A percentile compares a stretch with the other conserved stretches of the same genome.
Evolutionary conservation across 2,797 vertebrate genomes (phyloP).

Genomic region (Rhinoraja longicauda): DNA sequence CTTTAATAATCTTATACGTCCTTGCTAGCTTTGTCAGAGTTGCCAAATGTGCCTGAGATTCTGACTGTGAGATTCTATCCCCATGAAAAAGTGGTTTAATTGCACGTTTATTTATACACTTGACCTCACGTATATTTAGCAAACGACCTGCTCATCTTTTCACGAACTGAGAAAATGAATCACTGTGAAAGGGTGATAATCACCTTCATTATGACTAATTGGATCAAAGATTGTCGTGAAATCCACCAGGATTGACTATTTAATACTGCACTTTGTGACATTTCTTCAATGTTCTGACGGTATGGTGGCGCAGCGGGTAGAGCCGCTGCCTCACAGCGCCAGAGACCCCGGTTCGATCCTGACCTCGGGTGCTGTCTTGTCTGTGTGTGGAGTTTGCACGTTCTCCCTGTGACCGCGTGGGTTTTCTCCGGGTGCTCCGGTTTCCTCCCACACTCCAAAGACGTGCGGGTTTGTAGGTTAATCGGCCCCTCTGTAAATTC

Average conservation of each 20-base stretch:
- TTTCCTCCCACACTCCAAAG: too few relatives aligned
- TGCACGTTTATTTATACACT: background rate
- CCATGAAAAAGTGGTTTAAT: background rate
- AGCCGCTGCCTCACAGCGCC: too few relatives aligned
- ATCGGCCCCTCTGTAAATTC: too few relatives aligned
- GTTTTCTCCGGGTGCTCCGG: too few relatives aligned
- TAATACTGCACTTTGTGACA: background rate
- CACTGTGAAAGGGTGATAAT: background rate
- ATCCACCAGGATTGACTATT: background rate
- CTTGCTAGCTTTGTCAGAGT: background rate
- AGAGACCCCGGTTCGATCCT: too few relatives aligned
- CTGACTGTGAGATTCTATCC: background rate
- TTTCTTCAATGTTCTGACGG: too few relatives aligned
- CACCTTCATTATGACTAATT: background rate
- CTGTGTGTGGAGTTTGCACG: too few relatives aligned
- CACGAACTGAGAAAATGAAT: background rate
- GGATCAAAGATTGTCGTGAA: background rate
- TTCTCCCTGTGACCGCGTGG: too few relatives aligned
- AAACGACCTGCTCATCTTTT: background rate
- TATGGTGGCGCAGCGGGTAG: too few relatives aligned
- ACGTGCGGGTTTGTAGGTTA: too few relatives aligned
- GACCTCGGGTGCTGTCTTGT: too few relatives aligned
- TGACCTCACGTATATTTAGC: background rate
- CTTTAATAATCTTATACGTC: too few relatives aligned
- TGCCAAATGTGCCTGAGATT: background rate